Evolutionary conservation across 2,797 vertebrate genomes (phyloP).

Genomic region (Glossophaga mutica): DNA sequence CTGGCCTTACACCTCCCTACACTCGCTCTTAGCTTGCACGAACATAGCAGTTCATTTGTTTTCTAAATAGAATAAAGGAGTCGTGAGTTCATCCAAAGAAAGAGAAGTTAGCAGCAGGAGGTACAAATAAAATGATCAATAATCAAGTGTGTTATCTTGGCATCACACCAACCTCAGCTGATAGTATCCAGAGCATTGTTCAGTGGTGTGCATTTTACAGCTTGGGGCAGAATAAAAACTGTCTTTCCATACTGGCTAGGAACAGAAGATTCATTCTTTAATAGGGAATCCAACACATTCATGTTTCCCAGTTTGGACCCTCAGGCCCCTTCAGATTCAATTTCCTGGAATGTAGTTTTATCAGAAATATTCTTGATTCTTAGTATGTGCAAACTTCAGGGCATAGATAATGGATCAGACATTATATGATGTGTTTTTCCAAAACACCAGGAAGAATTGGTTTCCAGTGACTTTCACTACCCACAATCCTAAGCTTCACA

Average conservation of each 20-base stretch:
- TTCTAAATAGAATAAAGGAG: not conserved
- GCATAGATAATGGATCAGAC: not conserved
- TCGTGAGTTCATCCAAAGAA: not conserved
- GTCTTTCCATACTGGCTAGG: not conserved
- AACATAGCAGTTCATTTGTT: constrained; percentile 32
- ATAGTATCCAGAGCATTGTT: not conserved
- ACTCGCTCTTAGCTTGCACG: not conserved
- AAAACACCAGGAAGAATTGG: constrained; percentile 25
- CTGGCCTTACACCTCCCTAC: not conserved
- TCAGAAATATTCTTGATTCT: constrained; percentile 12
- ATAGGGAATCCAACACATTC: not conserved
- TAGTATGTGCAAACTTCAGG: not conserved
- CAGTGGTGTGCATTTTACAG: not conserved
- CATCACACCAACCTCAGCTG: not conserved
- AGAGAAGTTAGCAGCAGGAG: not conserved
- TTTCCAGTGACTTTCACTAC: constrained; percentile 27
- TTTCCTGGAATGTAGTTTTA: not conserved
- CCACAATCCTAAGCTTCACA: not conserved
- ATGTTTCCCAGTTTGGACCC: not conserved
- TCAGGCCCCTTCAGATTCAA: not conserved
- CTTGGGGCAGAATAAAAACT: not conserved
- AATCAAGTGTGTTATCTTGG: not conserved
- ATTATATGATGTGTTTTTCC: not conserved
- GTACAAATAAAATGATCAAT: not conserved
- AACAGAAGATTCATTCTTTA: not conserved